Base-by-base conservation (phyloP, 2,888 invertebrate species). In the Drosophila multiciliata region DNA sequence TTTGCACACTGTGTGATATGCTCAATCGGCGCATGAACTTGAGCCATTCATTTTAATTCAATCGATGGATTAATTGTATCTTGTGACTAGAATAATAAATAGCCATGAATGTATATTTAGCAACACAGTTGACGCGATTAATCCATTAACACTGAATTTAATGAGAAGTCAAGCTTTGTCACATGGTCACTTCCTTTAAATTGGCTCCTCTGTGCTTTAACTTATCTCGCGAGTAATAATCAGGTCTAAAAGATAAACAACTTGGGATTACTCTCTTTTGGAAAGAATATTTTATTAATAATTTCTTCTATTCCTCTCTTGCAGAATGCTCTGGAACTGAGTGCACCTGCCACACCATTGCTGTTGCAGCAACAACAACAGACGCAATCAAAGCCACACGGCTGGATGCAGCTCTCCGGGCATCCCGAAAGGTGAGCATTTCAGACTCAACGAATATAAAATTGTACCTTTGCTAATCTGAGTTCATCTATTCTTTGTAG, bases 371-470 rank as follows among this genome's bases (percentile, higher is more conserved):
- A 96, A 76, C 91, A 92, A 49, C 91, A 92, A 65, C 84, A 81
- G 62, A 81, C 75, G 58, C 88, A 74, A 76, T 74, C 59, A 23
- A 92, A 92, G 77, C 91, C 92, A 45, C 88, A 80, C 58, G 94
- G 94, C 20, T 98, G 98, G 98, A 97, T 98, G 93, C 98, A 98
- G 93, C 94, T 99, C 76, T 97, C 98, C 17, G 99, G 98, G 0
- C 99, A 99, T 93, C 96, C 97, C 66, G 98, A 98, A 81, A 93
- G 92, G 92, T 92, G 81, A 82, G 73, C 63, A 72, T 4, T 9
- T 6, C n/a, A 29, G 23, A 3, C 8, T 5, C 12, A 7, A 32
- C 35, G 5, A 15, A 8, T 29, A 3, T 12, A 8, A 29, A 29
- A 0, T n/a, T 6, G 9, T 20, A 29, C 6, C 36, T 12, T 40